Evolutionary conservation across 2,113 vertebrate species (phyloP), one percentile per base, ranked within the genome.

Genomic region (Petrocephalus microphthalmus): DNA sequence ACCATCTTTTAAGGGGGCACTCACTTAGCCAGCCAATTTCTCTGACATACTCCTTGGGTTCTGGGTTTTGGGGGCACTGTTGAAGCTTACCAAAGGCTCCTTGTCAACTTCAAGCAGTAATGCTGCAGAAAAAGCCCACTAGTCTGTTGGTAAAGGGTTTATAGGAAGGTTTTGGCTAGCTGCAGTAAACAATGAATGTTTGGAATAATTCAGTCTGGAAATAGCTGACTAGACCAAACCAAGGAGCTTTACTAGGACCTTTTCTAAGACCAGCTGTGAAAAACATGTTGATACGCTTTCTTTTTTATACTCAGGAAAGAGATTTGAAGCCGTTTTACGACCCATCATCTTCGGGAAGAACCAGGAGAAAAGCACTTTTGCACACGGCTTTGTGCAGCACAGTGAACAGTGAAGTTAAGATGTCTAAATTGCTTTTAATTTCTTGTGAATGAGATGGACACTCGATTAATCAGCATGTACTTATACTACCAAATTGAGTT

Each of bases 401-500:
- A 84, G 71, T 29, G 49, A 53, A 25, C 15, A 54, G 47, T 25
- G 84, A 53, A 85, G 37, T 37, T 17, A 64, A 42, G 42, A 47
- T 47, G 33, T 49, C 8, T 45, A n/a, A 67, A 25, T 47, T 87
- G 56, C 20, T 19, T 67, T 87, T 45, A 67, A 49, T 60, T 45
- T 60, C 29, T 20, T 22, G 85, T 22, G 54, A 87, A 47, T 49
- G 81, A 84, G 81, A 84, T 2, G 81, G 81, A 45, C 47, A 51
- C 81, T 51, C 19, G 25, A 52, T 84, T 84, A 84, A 84, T 84
- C 22, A 52, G 49, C 45, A 15, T 49, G 45, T 84, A 51, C 49
- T 84, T 84, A 52, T 84, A 84, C 42, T 78, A 78, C 71, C 71
- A 78, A 78, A 78, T 78, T 78, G 71, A 78, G 71, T 78, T 78